These are phyloP conservation scores for Alethe castanea DNA, from an alignment of 2,113 vertebrate species.

Conservation along the genomic window DNA sequence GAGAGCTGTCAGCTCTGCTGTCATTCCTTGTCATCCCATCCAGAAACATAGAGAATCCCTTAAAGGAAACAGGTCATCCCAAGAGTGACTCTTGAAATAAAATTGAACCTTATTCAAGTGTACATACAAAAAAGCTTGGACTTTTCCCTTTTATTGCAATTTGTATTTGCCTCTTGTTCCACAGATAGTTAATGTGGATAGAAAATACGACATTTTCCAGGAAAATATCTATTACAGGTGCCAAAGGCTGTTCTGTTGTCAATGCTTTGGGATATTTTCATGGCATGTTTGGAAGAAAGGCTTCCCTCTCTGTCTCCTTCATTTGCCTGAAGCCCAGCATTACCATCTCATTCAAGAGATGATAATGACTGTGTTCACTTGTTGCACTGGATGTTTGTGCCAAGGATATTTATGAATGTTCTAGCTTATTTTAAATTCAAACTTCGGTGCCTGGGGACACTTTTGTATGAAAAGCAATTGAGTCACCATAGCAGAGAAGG, in stretches of 20 bases:
- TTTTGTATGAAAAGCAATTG: not conserved
- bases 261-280: not conserved
- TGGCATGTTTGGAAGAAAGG: not conserved
- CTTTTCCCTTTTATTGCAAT: not conserved
- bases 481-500: not conserved
- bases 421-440: not conserved
- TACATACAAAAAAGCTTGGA: not conserved
- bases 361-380: not conserved
- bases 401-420: not conserved
- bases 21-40: conserved; percentile 32
- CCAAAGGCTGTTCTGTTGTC: not conserved
- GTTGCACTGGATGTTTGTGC: not conserved
- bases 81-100: conserved; percentile 9
- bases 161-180: not conserved
- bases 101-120: not conserved
- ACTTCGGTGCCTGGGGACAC: not conserved
- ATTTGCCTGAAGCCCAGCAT: not conserved
- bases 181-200: not conserved
- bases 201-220: not conserved
- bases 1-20: conserved; percentile 65
- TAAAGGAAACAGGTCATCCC: conserved; percentile 30
- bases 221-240: not conserved
- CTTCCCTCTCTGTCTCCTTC: not conserved
- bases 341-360: not conserved
- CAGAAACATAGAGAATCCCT: conserved; percentile 17